Evolutionary conservation across 23 tunicate species (phyloP), one percentile per base, ranked within the genome.

Genomic region (Phallusia fumigata): DNA sequence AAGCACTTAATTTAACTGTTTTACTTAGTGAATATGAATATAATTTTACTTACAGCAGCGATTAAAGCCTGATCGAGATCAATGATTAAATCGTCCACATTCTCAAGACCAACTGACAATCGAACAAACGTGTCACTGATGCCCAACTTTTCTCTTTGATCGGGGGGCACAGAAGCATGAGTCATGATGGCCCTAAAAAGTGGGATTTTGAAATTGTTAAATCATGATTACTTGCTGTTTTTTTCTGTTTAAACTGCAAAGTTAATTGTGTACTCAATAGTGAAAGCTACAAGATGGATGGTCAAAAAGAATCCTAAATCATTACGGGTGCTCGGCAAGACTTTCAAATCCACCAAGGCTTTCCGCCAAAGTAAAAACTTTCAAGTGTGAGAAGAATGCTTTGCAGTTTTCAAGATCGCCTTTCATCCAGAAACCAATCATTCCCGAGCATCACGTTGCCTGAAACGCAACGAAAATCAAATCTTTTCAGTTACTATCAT

Each of bases 281-380:
- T n/a, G n/a, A n/a, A n/a, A n/a, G n/a, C n/a, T n/a, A n/a, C n/a
- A n/a, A n/a, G n/a, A n/a, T n/a, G n/a, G n/a, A n/a, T n/a, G n/a
- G n/a, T n/a, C n/a, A n/a, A n/a, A n/a, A n/a, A n/a, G n/a, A n/a
- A n/a, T n/a, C n/a, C n/a, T 13, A 51, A 51, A 40, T 40, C 76
- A 90, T 82, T 65, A 94, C 98, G 99, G 99, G 69, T 96, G 99
- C 73, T 96, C 99, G 8, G 99, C 99, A 19, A 96, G 81, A 81
- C 96, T 90, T 53, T 96, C 99, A 76, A 52, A 96, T 40, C 99
- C 99, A 24, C 99, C 99, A 31, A 96, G 89, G 73, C 96, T 90
- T 75, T 96, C 99, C 32, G 99, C 99, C 36, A 96, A 88, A 12
- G 90, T 91, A 45, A 96, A 96, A 32, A 91, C 88, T 81, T 91